These are phyloP conservation scores for Apoderus coryli DNA, from an alignment of 2,888 invertebrate species.

Conservation along the genomic window DNA sequence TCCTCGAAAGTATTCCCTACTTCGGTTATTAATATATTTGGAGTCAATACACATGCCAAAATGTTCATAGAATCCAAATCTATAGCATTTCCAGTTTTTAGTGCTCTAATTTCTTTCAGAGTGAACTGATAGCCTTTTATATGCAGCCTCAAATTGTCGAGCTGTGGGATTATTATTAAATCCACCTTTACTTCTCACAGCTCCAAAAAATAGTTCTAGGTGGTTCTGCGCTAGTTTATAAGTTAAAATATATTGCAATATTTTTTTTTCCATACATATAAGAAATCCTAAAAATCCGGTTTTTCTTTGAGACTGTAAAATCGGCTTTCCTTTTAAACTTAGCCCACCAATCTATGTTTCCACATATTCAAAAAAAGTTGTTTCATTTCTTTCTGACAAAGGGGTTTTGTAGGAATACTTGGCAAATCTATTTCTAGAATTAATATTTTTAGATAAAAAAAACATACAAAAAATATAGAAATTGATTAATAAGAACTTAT, in stretches of 20 bases:
- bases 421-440: too few species aligned
- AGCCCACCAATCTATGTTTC: neutral
- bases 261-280: neutral
- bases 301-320: slow-evolving; percentile 2
- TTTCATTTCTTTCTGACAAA: too few species aligned
- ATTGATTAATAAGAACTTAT: too few species aligned
- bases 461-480: too few species aligned
- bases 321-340: slow-evolving; percentile 1
- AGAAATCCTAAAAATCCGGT: neutral
- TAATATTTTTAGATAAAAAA: too few species aligned
- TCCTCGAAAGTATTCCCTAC: neutral
- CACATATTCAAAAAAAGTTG: too few species aligned
- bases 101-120: slow-evolving; percentile 3
- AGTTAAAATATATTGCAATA: neutral
- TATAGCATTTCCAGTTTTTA: neutral
- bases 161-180: slow-evolving; percentile 2
- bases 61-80: neutral
- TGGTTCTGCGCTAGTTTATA: slow-evolving; percentile 1
- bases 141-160: neutral
- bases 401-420: too few species aligned
- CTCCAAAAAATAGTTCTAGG: slow-evolving; percentile 3
- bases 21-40: neutral
- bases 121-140: slow-evolving; percentile 2
- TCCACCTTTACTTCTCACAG: neutral
- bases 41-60: neutral